A percentile compares a stretch with the other conserved stretches of the same genome.
phyloP scores from a whole-genome alignment of 2,113 vertebrate species.

The Epinephelus fuscoguttatus region DNA sequence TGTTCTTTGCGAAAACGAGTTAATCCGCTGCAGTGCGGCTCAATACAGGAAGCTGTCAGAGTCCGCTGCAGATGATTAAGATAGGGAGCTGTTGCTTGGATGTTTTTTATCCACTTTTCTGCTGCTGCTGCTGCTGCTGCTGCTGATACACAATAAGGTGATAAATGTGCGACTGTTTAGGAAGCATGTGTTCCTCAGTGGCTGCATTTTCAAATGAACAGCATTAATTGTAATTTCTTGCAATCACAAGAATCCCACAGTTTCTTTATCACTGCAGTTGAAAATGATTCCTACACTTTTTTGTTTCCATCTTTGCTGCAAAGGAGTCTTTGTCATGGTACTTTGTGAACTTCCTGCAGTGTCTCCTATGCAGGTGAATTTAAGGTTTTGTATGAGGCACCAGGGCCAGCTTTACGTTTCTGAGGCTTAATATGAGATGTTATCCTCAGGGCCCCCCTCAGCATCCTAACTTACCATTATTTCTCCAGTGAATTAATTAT shows the following conservation, averaged over 20 bases:
- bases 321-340: no score
- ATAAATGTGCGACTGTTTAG: not conserved
- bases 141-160: not conserved
- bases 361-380: no score
- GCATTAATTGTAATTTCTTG: not conserved
- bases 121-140: not conserved
- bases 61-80: slow-evolving; percentile 34
- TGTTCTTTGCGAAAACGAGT: slow-evolving; percentile 19
- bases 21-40: slow-evolving; percentile 13
- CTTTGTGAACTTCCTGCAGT: no score
- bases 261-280: not conserved
- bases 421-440: no score
- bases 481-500: no score
- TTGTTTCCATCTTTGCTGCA: no score
- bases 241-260: no score
- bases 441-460: no score
- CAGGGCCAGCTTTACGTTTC: no score
- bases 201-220: not conserved
- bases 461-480: no score
- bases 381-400: no score
- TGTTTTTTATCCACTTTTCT: slow-evolving; percentile 20
- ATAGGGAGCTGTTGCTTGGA: slow-evolving; percentile 22
- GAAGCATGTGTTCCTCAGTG: not conserved
- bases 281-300: not conserved
- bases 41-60: slow-evolving; percentile 48